Evolutionary conservation across 2,113 vertebrate species (phyloP).

Genomic region (Deroptyus accipitrinus): DNA sequence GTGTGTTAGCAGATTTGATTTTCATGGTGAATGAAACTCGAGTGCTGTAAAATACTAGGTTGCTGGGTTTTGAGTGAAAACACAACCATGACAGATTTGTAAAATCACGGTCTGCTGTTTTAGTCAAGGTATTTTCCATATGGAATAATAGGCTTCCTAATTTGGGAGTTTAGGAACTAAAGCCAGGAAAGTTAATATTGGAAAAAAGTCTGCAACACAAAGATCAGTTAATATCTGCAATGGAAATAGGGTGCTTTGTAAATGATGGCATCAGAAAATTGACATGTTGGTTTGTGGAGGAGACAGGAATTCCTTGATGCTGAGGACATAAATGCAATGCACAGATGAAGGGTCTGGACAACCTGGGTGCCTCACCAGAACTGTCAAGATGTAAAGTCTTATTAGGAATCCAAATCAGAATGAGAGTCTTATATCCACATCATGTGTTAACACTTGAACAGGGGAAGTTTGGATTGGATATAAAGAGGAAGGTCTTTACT

Average conservation of each 20-base stretch:
- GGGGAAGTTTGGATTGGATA: no score
- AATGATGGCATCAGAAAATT: neutral
- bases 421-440: no score
- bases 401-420: neutral
- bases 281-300: neutral
- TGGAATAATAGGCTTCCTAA: neutral
- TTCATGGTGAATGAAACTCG: neutral
- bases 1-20: neutral
- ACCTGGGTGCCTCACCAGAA: neutral
- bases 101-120: neutral
- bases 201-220: neutral
- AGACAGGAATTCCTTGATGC: neutral
- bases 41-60: neutral
- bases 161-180: neutral
- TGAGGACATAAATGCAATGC: fast-evolving
- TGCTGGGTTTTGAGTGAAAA: neutral
- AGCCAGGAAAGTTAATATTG: neutral
- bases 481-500: no score
- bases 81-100: neutral
- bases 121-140: neutral
- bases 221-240: neutral
- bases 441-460: fast-evolving
- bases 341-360: neutral
- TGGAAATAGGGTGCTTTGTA: neutral
- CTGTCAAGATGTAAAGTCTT: neutral